Base-by-base conservation (phyloP, 2,797 vertebrate genomes). In the Threskiornis aethiopicus region DNA sequence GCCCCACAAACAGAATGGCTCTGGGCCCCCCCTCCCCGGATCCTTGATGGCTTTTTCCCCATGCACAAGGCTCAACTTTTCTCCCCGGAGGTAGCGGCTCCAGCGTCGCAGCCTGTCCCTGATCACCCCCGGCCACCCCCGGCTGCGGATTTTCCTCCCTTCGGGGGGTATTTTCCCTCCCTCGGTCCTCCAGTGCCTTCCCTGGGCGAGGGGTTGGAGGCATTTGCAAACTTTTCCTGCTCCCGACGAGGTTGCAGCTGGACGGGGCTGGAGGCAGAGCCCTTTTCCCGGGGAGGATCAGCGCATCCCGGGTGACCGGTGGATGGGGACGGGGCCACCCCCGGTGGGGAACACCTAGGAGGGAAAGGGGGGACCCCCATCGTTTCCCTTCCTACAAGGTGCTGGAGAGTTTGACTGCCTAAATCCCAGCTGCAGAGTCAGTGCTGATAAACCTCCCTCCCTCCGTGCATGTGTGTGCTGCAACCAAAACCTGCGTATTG, bases 151-250 rank as follows among this genome's bases (percentile, higher is more conserved):
- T 73, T 76, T 80, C 82, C 64, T 69, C 24, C 33, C 13, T 24
- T 66, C 81, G 20, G 75, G 19, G 29, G 46, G 11, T 33, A 33
- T 47, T 81, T 59, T 41, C 11, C 39, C 22, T 16, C 42, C 24
- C 55, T 16, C 41, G 6, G 9, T 31, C 58, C 92, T 58, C 61
- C 73, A 4, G 33, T 64, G 81, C 66, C 70, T 59, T 73, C n/a
- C 62, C 70, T n/a, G 61, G 19, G 39, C 11, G 42, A 69, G 29
- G 54, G 83, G 76, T 31, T 94, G 90, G 72, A 95, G 69, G 81
- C 52, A 87, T 95, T 90, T 82, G 33, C 87, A 97, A 97, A 98
- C 97, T 98, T 97, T 97, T 95, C 46, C 47, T 85, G 77, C 73
- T 88, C 25, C 70, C 49, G 42, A 33, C 25, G 79, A 89, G 84